Base-by-base conservation (phyloP, 2,113 vertebrate genomes). In the Ivindomyrus marchei region DNA sequence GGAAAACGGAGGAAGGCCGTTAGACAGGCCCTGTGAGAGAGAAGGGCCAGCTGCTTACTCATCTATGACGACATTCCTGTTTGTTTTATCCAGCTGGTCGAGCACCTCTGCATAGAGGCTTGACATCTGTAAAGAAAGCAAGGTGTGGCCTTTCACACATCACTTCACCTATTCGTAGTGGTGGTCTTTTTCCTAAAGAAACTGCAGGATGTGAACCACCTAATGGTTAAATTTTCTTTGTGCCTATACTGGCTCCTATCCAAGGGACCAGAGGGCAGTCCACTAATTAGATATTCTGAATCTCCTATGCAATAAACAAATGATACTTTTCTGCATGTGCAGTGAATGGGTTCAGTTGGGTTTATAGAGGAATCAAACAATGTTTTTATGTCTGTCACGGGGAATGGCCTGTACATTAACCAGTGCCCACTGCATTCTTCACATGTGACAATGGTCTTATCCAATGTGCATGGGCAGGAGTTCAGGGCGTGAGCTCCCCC, bases 71-170 rank as follows among this genome's bases (percentile, higher is more conserved):
- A 92, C 49, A 80, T 92, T 95, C 46, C 77, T 92, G 92, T 96
- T 95, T 3, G 94, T 95, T 94, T 93, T 96, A 93, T 97, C 94
- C 92, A 98, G 2, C 91, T 94, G 94, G 91, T 97, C 95, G 94
- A 97, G 92, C 89, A 99, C 94, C 90, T 97, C 95, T 58, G 94
- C 91, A 91, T 98, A 97, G 42, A 97, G 95, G 86, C 92, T 88
- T 36, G 95, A 93, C 96, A 99, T 97, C 98, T 99, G 94, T 53
- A 93, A 91, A 91, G 1, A 88, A 66, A 92, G 83, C 88, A 85
- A 45, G 45, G 3, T 85, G 45, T 27, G 62, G n/a, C 21, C 42
- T 85, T 45, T 85, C 42, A 46, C 83, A 47, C 17, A 85, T 85
- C 74, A 17, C 4, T 77, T 39, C 31, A 19, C 13, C 74, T 42